Conservation (phyloP, 37 sponge, comb jelly and placozoan genomes). For the Geodia barretti region DNA sequence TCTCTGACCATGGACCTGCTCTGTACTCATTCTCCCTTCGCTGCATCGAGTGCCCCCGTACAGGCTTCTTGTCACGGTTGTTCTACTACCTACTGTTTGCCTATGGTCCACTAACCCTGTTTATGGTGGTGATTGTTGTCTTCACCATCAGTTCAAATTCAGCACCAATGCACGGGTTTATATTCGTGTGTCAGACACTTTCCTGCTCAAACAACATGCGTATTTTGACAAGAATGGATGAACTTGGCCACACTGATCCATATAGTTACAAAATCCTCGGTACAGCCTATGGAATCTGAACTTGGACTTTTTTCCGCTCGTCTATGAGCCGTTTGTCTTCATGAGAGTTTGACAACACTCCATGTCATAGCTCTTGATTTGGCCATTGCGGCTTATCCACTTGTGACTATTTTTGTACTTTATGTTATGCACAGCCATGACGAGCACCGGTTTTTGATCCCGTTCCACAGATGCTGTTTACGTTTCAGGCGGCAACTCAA, state of each 20-base stretch:
- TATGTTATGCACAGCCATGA: constrained; percentile 13
- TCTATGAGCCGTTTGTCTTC: constrained; percentile 1
- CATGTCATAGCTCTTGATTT: constrained; percentile 16
- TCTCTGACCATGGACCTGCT: background rate
- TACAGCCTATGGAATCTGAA: constrained; percentile 26
- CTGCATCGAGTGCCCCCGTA: background rate
- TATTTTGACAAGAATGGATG: background rate
- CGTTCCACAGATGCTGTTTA: background rate
- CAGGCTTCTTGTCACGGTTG: background rate
- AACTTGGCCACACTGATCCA: background rate
- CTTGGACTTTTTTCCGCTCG: constrained; percentile 30
- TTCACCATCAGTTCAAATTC: background rate
- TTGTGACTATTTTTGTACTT: background rate
- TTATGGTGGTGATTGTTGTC: background rate
- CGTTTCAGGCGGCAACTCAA: constrained; percentile 1
- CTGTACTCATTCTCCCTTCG: background rate
- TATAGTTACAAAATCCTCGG: background rate
- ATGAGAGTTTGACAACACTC: background rate
- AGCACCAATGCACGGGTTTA: background rate
- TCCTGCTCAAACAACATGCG: background rate
- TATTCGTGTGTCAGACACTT: background rate
- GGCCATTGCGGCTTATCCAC: constrained; percentile 23
- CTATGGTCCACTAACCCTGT: background rate
- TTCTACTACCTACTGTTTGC: background rate
- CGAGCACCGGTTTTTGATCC: background rate